Conservation (phyloP, 2,888 invertebrate genomes). For the Lamellibrachia columna region DNA sequence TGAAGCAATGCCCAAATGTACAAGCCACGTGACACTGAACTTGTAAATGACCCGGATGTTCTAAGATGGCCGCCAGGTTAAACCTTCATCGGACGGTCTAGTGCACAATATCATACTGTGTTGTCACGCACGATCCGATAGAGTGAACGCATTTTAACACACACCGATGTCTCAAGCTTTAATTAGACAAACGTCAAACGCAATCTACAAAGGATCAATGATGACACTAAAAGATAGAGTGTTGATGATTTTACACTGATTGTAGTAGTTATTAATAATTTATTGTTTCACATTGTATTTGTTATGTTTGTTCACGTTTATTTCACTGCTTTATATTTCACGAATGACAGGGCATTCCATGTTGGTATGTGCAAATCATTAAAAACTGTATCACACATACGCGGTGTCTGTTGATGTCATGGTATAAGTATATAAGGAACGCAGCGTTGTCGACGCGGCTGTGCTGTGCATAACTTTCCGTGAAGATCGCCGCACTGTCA, state of each 20-base stretch:
- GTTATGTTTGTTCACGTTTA: conserved; percentile 12
- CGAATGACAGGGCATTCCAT: conserved; percentile 12
- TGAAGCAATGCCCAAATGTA: neutral
- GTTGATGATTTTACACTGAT: neutral
- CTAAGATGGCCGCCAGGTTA: neutral
- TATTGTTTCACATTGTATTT: conserved; percentile 4
- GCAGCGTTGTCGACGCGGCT: neutral
- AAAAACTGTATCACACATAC: neutral
- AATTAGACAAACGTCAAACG: neutral
- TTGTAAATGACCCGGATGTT: neutral
- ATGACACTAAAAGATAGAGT: neutral
- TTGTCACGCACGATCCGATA: neutral
- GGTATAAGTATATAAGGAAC: neutral
- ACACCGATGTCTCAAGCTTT: neutral
- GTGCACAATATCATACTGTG: neutral
- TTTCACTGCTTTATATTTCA: conserved; percentile 16
- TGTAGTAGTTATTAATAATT: neutral
- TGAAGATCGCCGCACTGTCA: neutral
- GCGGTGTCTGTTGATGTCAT: neutral
- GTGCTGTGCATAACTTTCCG: neutral
- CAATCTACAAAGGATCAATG: neutral
- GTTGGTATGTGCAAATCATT: neutral
- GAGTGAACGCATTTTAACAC: neutral
- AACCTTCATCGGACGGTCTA: neutral
- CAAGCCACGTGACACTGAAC: too few species aligned